Evolutionary conservation across 2,888 invertebrate species (phyloP).

Genomic region (Scaptodrosophila latifasciaeformis): DNA sequence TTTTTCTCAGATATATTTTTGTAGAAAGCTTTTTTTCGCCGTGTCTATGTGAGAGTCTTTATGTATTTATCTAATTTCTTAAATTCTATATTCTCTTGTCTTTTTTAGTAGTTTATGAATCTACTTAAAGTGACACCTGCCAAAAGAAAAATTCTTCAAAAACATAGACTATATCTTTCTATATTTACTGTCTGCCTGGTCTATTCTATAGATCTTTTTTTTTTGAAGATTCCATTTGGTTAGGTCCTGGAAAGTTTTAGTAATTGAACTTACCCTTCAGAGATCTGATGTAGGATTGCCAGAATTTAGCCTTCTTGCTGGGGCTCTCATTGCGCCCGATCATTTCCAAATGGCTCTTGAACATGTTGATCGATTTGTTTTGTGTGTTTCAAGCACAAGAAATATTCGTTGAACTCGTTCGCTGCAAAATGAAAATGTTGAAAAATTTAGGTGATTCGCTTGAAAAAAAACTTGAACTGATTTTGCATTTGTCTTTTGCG

Average conservation of each 20-base stretch:
- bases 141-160: constrained; percentile 36
- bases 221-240: background rate
- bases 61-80: background rate
- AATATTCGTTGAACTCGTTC: constrained; percentile 81
- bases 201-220: background rate
- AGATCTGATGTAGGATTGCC: constrained; percentile 95
- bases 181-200: constrained; percentile 1
- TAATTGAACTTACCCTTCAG: constrained; percentile 83
- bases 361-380: constrained; percentile 85
- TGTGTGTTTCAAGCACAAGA: constrained; percentile 62
- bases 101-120: constrained; percentile 17
- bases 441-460: background rate
- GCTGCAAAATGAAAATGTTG: constrained; percentile 76
- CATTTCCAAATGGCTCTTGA: constrained; percentile 94
- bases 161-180: background rate
- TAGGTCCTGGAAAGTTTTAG: background rate
- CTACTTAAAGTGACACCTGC: constrained; percentile 59
- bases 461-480: background rate
- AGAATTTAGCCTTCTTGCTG: constrained; percentile 94
- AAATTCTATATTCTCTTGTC: constrained; percentile 9
- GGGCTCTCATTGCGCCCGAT: constrained; percentile 94
- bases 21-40: constrained; percentile 39
- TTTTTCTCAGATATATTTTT: constrained; percentile 12
- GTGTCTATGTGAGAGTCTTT: background rate
- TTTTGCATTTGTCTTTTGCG: constrained; percentile 38